A percentile compares a stretch with the other conserved stretches of the same genome.
These are phyloP conservation scores for Oreonectes daqikongensis DNA, from an alignment of 2,797 vertebrate genomes.

Conservation along the genomic window DNA sequence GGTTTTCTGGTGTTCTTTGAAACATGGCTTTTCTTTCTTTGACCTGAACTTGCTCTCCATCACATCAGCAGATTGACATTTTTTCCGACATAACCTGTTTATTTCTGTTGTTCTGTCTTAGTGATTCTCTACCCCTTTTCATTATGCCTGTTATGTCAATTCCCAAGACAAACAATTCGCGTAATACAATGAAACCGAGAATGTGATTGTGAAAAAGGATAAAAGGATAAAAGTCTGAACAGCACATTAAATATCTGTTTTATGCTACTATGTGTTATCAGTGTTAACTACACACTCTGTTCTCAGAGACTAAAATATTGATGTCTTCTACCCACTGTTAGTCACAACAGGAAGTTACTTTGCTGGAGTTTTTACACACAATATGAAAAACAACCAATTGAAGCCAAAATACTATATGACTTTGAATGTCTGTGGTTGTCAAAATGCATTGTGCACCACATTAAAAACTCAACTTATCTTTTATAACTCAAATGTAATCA, in stretches of 20 bases:
- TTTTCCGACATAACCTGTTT: constrained; percentile 14
- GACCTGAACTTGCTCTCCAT: not conserved
- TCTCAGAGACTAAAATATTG: not conserved
- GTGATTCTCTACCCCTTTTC: constrained; percentile 1
- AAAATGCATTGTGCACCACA: not conserved
- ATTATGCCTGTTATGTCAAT: not conserved
- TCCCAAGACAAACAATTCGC: not conserved
- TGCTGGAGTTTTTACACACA: not conserved
- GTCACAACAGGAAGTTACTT: constrained; percentile 9
- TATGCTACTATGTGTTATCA: not conserved
- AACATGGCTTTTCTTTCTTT: not conserved
- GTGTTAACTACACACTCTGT: not conserved
- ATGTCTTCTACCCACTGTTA: constrained; percentile 17
- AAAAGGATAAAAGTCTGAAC: not conserved
- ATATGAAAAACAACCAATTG: not conserved
- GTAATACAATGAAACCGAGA: not conserved
- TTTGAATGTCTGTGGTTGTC: not conserved
- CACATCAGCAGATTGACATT: not conserved
- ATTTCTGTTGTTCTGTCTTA: not conserved
- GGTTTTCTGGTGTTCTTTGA: not conserved
- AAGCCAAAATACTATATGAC: not conserved
- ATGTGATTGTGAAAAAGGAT: not conserved
- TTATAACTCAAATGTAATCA: no score
- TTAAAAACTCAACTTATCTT: no score
- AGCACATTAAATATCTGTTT: not conserved